Percentiles rank a stretch among this genome's conserved stretches.
These are phyloP conservation scores for Cosmorhoe ocellata DNA, from an alignment of 2,888 invertebrate species.

Conservation along the genomic window DNA sequence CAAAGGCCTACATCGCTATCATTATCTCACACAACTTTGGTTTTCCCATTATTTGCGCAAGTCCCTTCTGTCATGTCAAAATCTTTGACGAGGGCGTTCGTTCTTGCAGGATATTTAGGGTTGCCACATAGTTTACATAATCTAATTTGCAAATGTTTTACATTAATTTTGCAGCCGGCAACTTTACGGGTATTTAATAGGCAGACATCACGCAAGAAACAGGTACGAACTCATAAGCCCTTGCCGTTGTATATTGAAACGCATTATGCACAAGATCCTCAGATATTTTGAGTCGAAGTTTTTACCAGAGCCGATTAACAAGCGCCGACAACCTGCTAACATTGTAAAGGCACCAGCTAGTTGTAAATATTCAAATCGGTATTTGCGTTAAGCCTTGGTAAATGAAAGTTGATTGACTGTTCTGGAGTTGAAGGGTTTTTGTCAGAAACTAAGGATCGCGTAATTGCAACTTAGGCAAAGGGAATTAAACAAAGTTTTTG, in stretches of 20 bases:
- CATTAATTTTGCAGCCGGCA: conserved; percentile 55
- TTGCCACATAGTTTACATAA: conserved; percentile 58
- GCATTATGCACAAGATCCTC: no score
- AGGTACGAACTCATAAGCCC: no score
- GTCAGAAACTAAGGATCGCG: conserved; percentile 16
- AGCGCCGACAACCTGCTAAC: conserved; percentile 2
- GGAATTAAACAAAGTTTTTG: conserved; percentile 9
- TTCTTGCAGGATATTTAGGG: conserved; percentile 44
- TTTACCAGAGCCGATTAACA: no score
- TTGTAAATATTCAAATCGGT: conserved; percentile 61
- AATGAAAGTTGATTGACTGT: conserved; percentile 49
- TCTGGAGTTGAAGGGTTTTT: conserved; percentile 15
- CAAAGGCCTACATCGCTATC: no score
- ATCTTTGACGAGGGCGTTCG: conserved; percentile 20
- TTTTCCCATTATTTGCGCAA: background rate
- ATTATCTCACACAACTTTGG: background rate
- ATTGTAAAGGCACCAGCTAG: background rate
- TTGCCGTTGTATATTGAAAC: no score
- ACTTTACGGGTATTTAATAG: conserved; percentile 55
- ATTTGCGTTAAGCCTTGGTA: conserved; percentile 56
- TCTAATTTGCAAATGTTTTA: conserved; percentile 60
- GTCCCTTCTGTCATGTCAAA: conserved; percentile 5
- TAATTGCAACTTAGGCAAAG: conserved; percentile 12
- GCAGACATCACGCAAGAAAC: background rate
- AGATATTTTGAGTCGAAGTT: no score